These are phyloP conservation scores for Furcifer pardalis DNA, from an alignment of 2,797 vertebrate species.

Conservation along the genomic window DNA sequence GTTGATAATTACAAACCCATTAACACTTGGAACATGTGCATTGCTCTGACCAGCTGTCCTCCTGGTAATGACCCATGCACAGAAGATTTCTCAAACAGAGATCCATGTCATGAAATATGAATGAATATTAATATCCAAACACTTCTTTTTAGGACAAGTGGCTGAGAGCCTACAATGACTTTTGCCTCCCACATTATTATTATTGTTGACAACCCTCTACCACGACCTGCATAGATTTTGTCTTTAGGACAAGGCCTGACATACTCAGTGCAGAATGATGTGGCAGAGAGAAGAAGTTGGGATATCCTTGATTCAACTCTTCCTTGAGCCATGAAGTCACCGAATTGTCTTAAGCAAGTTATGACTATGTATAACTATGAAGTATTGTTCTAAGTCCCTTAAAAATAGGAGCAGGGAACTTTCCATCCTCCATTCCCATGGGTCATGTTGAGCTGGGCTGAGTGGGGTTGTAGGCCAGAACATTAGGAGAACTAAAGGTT, in stretches of 20 bases:
- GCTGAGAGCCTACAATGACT: background rate
- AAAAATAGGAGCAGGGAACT: background rate
- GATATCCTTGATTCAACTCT: no score
- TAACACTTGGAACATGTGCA: background rate
- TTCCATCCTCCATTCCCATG: background rate
- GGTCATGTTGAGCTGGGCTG: background rate
- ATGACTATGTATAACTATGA: background rate
- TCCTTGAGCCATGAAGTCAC: background rate
- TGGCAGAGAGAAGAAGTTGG: background rate
- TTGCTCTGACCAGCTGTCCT: background rate
- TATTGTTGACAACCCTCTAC: background rate
- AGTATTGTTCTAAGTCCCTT: background rate
- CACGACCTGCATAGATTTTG: background rate
- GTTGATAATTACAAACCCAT: background rate
- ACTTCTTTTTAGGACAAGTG: background rate
- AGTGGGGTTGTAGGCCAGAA: background rate
- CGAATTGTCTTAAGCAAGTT: no score
- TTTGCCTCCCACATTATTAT: background rate
- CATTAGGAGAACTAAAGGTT: background rate
- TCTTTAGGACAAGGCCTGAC: background rate
- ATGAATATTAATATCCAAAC: background rate
- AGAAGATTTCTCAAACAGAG: background rate
- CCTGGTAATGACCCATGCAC: background rate
- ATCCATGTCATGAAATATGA: no score
- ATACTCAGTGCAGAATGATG: background rate